Base-by-base conservation (phyloP, 2,113 vertebrate species). In the Pyxicephalus adspersus region DNA sequence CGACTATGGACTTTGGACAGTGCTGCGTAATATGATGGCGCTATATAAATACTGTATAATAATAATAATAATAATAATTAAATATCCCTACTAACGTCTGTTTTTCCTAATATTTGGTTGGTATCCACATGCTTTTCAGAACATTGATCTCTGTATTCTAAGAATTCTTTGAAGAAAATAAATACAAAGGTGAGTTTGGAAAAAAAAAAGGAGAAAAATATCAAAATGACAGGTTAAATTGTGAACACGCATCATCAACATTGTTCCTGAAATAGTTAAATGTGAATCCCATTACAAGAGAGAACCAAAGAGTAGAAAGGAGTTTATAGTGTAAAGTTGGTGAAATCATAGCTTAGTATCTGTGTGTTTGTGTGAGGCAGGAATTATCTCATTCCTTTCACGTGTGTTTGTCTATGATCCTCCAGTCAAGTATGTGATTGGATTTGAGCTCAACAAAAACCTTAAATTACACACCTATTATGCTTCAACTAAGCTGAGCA, bases 361-460 rank as follows among this genome's bases (percentile, higher is more conserved):
- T 85, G 88, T 87, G 88, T 87, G 90, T 89, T 91, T 94, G 93
- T 94, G 92, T 94, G 96, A 93, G 94, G 94, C 93, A 91, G 79
- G 92, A 92, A 91, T 94, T 93, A 94, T 92, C 94, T 93, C 91
- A 90, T 90, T 91, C 91, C 94, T 89, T 90, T 85, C 93, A 91
- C 92, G 94, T 90, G 92, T 92, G 94, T 93, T 91, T 92, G 92
- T 96, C 94, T 96, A 94, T 97, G 95, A 98, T 96, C 94, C 92
- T 95, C 94, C 95, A 96, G 95, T 96, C 95, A 97, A 97, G 96
- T 97, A 98, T 97, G 94, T 98, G 96, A 99, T 98, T 98, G 96
- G 95, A 98, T 99, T 99, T 96, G 90, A 89, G 93, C 94, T 95
- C 94, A 96, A 98, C 96, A 81, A 98, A 98, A 98, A 98, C 94